phyloP scores from a whole-genome alignment of 2,797 vertebrate species.

The Cyclura pinguis region DNA sequence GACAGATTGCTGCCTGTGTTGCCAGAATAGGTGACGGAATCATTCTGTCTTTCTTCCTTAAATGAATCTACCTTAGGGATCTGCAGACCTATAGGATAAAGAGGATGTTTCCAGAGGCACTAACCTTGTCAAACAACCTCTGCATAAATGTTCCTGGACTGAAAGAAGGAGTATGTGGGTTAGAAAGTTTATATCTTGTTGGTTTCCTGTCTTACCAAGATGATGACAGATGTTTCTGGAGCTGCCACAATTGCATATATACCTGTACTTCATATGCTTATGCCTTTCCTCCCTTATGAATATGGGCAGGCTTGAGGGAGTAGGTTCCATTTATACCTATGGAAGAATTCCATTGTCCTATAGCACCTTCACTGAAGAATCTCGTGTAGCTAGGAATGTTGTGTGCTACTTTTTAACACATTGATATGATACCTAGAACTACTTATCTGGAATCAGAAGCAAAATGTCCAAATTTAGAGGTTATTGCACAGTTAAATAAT shows the following conservation, averaged over 20 bases:
- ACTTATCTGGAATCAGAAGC: background rate
- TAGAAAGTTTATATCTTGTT: background rate
- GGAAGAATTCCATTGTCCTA: background rate
- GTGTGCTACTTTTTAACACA: background rate
- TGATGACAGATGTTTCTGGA: background rate
- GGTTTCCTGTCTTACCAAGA: background rate
- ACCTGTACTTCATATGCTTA: background rate
- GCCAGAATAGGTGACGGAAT: background rate
- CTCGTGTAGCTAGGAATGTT: background rate
- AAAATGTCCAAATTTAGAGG: background rate
- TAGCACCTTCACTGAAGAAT: background rate
- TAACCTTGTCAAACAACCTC: background rate
- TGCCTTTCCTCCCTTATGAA: background rate
- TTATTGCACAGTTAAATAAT: background rate
- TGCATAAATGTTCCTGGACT: background rate
- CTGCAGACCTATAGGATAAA: background rate
- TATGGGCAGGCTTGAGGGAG: background rate
- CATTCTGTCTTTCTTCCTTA: background rate
- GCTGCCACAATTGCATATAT: background rate
- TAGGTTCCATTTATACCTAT: background rate
- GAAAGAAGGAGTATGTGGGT: background rate
- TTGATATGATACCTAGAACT: background rate
- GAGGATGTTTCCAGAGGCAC: background rate
- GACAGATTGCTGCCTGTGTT: background rate
- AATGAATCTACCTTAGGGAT: background rate